phyloP scores from a whole-genome alignment of 2,113 vertebrate genomes.

The Laticauda laticaudata region DNA sequence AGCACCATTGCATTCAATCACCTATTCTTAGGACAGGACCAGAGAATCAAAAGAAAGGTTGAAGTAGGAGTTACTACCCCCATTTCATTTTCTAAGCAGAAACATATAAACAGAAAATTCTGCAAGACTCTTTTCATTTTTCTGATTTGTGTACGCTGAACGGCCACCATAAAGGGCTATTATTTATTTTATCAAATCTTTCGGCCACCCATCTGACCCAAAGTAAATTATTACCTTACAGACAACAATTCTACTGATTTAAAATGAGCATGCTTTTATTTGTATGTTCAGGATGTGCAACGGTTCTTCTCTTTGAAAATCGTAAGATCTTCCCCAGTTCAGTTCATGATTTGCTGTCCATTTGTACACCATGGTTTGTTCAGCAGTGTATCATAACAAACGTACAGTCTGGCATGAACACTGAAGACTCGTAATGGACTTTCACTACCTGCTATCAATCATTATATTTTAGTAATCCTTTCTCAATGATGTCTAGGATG shows the following conservation, averaged over 20 bases:
- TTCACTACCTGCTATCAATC: not conserved
- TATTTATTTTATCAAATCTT: not conserved
- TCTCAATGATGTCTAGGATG: not conserved
- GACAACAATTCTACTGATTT: not conserved
- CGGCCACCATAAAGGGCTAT: not conserved
- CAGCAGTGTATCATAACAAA: not conserved
- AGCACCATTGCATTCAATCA: not conserved
- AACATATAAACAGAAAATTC: not conserved
- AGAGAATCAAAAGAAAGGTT: not conserved
- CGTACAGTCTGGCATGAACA: not conserved
- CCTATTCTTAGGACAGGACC: not conserved
- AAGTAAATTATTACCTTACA: not conserved
- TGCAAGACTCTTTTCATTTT: not conserved
- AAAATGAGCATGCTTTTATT: not conserved
- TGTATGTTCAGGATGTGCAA: not conserved
- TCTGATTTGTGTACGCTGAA: not conserved
- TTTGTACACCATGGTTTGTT: not conserved
- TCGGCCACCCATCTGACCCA: not conserved
- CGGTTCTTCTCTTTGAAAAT: not conserved
- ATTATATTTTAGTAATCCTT: not conserved
- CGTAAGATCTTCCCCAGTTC: not conserved
- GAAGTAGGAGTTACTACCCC: not conserved
- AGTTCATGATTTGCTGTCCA: not conserved
- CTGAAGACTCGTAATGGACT: not conserved
- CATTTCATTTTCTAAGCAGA: not conserved